Conservation (phyloP, 2,888 invertebrate genomes). For the Limnephilus auricula region DNA sequence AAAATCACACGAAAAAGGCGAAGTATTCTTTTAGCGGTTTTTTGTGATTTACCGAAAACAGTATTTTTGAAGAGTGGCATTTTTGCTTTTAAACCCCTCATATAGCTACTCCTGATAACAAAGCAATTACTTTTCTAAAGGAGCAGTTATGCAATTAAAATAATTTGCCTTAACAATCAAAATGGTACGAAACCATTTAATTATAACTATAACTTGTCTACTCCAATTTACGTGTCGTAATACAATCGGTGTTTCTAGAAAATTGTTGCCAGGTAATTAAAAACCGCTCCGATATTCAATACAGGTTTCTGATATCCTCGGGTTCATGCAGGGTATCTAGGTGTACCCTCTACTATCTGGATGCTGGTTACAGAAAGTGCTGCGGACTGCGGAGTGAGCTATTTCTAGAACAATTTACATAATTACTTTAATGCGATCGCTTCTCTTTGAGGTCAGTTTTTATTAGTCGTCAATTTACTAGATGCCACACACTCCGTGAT, state of each 20-base stretch:
- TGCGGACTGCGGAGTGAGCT: slow-evolving; percentile 12
- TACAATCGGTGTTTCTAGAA: neutral
- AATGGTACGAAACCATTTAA: neutral
- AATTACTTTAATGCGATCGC: slow-evolving; percentile 43
- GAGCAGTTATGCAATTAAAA: neutral
- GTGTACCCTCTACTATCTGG: neutral
- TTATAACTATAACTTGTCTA: neutral
- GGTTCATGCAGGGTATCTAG: neutral
- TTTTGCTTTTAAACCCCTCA: too few species aligned
- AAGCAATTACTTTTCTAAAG: slow-evolving; percentile 16
- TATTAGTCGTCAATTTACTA: slow-evolving; percentile 39
- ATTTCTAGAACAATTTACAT: slow-evolving; percentile 46
- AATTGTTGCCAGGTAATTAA: neutral
- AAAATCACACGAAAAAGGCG: too few species aligned
- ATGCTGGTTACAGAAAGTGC: neutral
- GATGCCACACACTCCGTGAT: slow-evolving; percentile 30
- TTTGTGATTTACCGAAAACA: too few species aligned
- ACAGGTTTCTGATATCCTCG: slow-evolving; percentile 8
- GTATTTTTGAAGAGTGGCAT: too few species aligned
- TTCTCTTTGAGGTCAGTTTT: slow-evolving; percentile 51
- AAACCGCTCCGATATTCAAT: neutral
- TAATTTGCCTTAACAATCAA: neutral
- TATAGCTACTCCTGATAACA: neutral
- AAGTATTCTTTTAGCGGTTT: too few species aligned
- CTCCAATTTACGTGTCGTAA: neutral